Conservation (phyloP, 2,888 invertebrate species). For the Pristionchus fissidentatus region DNA sequence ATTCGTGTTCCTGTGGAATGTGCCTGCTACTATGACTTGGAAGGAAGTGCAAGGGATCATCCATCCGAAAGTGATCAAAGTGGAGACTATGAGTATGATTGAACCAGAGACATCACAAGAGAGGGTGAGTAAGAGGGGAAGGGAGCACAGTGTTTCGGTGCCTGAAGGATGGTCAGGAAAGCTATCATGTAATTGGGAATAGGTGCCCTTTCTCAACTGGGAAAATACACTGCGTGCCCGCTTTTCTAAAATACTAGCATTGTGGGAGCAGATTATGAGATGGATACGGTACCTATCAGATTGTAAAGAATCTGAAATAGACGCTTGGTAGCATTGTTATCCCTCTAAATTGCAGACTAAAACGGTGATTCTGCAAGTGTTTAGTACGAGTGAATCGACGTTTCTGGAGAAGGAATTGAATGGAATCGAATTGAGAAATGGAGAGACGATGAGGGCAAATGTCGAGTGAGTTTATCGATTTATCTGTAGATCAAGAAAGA, state of each 20-base stretch:
- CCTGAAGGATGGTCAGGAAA: too few relatives aligned
- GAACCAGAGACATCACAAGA: neutral
- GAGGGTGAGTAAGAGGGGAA: neutral
- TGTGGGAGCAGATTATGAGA: too few relatives aligned
- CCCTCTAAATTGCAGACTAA: slow-evolving; percentile 12
- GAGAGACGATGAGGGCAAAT: slow-evolving; percentile 2
- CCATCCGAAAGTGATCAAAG: slow-evolving; percentile 10
- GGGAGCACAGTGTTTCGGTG: too few relatives aligned
- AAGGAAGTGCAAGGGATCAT: neutral
- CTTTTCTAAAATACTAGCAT: too few relatives aligned
- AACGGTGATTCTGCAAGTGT: neutral
- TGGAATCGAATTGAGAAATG: slow-evolving; percentile 15
- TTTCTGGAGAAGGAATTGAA: neutral
- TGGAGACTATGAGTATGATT: neutral
- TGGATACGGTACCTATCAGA: too few relatives aligned
- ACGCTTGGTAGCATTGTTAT: neutral
- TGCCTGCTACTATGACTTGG: slow-evolving; percentile 1
- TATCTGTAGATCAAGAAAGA: too few relatives aligned
- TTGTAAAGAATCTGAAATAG: neutral
- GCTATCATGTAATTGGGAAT: too few relatives aligned
- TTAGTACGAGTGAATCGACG: neutral
- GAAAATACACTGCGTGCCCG: too few relatives aligned
- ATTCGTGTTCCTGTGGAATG: slow-evolving; percentile 33
- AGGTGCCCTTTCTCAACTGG: too few relatives aligned
- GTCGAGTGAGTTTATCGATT: slow-evolving; percentile 6